Evolutionary conservation across 53 echinoderm and acorn worm species (phyloP).

Genomic region (Mesocentrotus franciscanus): DNA sequence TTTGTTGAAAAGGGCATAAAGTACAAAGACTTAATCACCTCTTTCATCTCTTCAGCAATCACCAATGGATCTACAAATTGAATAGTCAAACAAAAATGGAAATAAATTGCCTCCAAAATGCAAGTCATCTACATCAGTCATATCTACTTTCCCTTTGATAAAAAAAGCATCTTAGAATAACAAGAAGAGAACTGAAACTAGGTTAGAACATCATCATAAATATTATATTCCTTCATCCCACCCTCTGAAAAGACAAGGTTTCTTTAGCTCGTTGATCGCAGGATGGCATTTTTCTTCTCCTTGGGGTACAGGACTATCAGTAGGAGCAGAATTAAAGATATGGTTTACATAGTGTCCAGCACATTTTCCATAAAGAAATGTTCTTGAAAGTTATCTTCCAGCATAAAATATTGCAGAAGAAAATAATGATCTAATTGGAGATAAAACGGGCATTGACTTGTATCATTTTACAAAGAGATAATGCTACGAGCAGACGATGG

Average conservation of each 20-base stretch:
- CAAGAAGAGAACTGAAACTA: not conserved
- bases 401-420: not conserved
- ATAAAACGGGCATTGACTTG: too few relatives aligned
- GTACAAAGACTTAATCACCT: not conserved
- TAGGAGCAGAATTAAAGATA: not conserved
- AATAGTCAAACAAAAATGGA: not conserved
- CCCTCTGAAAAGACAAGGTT: not conserved
- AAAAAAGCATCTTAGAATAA: not conserved
- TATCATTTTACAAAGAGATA: too few relatives aligned
- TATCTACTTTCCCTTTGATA: not conserved
- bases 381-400: not conserved
- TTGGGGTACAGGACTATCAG: not conserved
- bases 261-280: not conserved
- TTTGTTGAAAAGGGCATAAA: not conserved
- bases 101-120: not conserved
- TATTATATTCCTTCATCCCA: conserved; percentile 31
- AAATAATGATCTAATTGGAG: too few relatives aligned
- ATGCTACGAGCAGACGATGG: too few relatives aligned
- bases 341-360: not conserved
- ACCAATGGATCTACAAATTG: not conserved
- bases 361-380: not conserved
- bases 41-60: not conserved
- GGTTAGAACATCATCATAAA: conserved; percentile 35
- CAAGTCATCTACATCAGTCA: not conserved
- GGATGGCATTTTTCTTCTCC: conserved; percentile 17